Evolutionary conservation across 2,797 vertebrate species (phyloP).

Genomic region (Myiotriccus ornatus): DNA sequence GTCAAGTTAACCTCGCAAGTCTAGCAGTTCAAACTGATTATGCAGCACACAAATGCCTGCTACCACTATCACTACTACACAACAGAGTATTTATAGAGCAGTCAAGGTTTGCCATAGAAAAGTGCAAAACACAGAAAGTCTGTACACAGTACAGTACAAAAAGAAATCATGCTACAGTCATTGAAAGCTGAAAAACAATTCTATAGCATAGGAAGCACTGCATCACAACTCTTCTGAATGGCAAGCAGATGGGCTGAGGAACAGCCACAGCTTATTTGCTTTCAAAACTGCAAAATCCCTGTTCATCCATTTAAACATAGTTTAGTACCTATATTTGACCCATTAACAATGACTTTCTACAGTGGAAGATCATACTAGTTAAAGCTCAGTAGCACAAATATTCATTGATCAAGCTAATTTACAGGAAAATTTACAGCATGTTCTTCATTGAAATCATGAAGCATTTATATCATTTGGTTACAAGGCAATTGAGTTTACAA

Average conservation of each 20-base stretch:
- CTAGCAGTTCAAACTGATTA: not conserved
- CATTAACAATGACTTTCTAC: conserved; percentile 40
- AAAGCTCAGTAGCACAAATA: conserved; percentile 36
- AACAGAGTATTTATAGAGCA: conserved; percentile 53
- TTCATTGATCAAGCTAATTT: conserved; percentile 17
- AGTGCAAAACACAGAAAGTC: conserved; percentile 54
- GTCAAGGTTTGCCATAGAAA: conserved; percentile 59
- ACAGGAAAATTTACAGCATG: conserved; percentile 48
- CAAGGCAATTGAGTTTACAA: conserved; percentile 37
- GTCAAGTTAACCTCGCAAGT: not conserved
- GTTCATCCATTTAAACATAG: conserved; percentile 48
- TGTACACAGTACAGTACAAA: conserved; percentile 60
- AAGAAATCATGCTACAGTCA: conserved; percentile 54
- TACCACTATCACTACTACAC: conserved; percentile 21
- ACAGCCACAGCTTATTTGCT: conserved; percentile 38
- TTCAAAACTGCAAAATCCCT: conserved; percentile 64
- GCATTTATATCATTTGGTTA: conserved; percentile 18
- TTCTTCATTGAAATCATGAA: conserved; percentile 26
- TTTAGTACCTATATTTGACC: conserved; percentile 44
- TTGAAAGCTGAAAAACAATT: conserved; percentile 59
- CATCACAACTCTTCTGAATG: conserved; percentile 52
- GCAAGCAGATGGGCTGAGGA: conserved; percentile 48
- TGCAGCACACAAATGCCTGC: not conserved
- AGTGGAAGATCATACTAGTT: conserved; percentile 34
- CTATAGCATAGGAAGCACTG: conserved; percentile 50